Evolutionary conservation across 2,797 vertebrate species (phyloP).

Genomic region (Leptatherina wallacei): DNA sequence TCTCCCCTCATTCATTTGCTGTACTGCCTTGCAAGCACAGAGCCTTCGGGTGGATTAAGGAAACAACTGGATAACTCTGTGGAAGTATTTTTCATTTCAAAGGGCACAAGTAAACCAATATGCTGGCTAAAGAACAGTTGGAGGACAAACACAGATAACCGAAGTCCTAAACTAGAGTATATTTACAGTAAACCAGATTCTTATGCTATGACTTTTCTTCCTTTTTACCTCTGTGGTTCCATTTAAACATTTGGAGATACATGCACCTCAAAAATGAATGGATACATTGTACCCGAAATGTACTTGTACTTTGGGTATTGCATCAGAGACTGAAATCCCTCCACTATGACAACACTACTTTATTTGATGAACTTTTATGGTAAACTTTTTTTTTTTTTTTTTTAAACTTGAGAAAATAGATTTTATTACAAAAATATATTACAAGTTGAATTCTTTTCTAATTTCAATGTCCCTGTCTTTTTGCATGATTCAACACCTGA

Average conservation of each 20-base stretch:
- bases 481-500: constrained; percentile 24
- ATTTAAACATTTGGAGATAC: not conserved
- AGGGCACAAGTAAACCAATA: not conserved
- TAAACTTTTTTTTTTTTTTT: not conserved
- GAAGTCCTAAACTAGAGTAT: not conserved
- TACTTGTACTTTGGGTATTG: not conserved
- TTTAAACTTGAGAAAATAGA: not conserved
- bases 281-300: not conserved
- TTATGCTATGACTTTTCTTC: no score
- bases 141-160: not conserved
- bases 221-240: no score
- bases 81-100: not conserved
- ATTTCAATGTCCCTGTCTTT: constrained; percentile 1
- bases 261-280: not conserved
- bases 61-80: not conserved
- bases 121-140: not conserved
- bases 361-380: not conserved
- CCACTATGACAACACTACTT: not conserved
- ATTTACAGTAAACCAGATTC: no score
- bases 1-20: not conserved
- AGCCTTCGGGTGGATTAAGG: not conserved
- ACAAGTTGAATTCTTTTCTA: no score
- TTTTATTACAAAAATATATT: not conserved
- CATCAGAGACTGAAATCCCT: not conserved
- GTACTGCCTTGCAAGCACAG: not conserved